Conservation (phyloP, 2,113 vertebrate species). For the Heterochromis multidens region DNA sequence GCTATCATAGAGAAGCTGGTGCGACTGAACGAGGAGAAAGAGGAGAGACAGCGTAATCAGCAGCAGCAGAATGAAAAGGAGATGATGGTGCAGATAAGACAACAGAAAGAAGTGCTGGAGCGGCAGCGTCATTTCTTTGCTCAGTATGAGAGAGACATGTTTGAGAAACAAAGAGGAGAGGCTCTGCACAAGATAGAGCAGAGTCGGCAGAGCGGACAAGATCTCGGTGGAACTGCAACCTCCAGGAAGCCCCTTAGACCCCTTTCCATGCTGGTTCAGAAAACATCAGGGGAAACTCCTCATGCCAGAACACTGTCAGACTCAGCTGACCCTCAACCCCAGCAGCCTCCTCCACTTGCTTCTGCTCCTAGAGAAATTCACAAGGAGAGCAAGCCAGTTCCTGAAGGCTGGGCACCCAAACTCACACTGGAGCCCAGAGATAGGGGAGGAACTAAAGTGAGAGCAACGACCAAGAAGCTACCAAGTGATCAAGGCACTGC, state of each 20-base stretch:
- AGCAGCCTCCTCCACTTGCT: conserved; percentile 56
- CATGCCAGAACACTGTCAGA: conserved; percentile 71
- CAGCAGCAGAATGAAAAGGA: conserved; percentile 89
- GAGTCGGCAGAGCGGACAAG: conserved; percentile 55
- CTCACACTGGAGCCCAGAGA: conserved; percentile 76
- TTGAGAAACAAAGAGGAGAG: conserved; percentile 79
- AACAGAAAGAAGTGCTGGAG: conserved; percentile 89
- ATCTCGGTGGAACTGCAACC: conserved; percentile 40
- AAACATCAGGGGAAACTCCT: neutral
- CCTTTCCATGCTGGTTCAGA: conserved; percentile 53
- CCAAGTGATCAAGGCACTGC: conserved; percentile 56
- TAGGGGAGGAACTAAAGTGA: conserved; percentile 62
- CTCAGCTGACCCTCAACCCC: conserved; percentile 45
- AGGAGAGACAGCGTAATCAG: conserved; percentile 85
- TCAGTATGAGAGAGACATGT: conserved; percentile 73
- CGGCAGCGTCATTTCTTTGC: conserved; percentile 81
- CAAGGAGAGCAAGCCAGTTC: conserved; percentile 43
- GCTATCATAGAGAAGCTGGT: conserved; percentile 84
- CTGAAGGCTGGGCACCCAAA: conserved; percentile 78
- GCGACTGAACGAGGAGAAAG: conserved; percentile 87
- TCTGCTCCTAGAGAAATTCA: conserved; percentile 67
- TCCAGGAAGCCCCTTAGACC: conserved; percentile 60
- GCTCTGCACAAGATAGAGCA: conserved; percentile 79
- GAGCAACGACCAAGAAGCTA: conserved; percentile 58
- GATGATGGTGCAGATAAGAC: conserved; percentile 96